Conservation (phyloP, 2,113 vertebrate species). For the Saccopteryx leptura region DNA sequence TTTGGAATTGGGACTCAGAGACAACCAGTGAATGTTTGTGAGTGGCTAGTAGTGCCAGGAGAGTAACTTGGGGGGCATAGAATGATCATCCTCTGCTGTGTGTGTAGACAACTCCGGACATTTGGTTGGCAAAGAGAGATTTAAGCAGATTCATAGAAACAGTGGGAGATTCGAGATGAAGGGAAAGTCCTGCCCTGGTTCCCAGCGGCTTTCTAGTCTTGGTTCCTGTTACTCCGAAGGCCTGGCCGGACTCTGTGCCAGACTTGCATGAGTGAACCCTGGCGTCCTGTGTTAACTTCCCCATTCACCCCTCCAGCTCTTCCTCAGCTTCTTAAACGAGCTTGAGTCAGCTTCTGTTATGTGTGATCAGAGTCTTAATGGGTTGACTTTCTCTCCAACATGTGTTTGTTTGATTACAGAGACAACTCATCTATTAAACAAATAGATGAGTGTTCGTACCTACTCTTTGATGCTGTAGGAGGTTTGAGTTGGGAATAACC, state of each 20-base stretch:
- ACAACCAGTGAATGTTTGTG: not conserved
- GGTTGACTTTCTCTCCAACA: not conserved
- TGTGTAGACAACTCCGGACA: not conserved
- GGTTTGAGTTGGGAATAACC: not conserved
- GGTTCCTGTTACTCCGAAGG: not conserved
- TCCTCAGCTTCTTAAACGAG: not conserved
- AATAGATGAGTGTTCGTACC: not conserved
- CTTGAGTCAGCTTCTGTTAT: not conserved
- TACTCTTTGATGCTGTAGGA: not conserved
- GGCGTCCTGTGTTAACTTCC: not conserved
- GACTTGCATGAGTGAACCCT: not conserved
- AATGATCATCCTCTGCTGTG: not conserved
- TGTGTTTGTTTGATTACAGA: not conserved
- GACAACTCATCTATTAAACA: not conserved
- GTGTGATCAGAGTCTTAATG: not conserved
- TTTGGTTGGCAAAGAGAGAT: not conserved
- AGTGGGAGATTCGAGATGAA: not conserved
- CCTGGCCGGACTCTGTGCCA: not conserved
- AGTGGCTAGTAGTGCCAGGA: not conserved
- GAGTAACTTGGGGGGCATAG: not conserved
- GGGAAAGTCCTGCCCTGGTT: not conserved
- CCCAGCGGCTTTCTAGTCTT: not conserved
- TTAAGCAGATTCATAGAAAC: not conserved
- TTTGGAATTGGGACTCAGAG: not conserved
- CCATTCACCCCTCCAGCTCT: not conserved